Percentiles rank a stretch among this genome's conserved stretches.
These are phyloP conservation scores for Heterotis niloticus DNA, from an alignment of 2,113 vertebrate genomes.

Conservation along the genomic window DNA sequence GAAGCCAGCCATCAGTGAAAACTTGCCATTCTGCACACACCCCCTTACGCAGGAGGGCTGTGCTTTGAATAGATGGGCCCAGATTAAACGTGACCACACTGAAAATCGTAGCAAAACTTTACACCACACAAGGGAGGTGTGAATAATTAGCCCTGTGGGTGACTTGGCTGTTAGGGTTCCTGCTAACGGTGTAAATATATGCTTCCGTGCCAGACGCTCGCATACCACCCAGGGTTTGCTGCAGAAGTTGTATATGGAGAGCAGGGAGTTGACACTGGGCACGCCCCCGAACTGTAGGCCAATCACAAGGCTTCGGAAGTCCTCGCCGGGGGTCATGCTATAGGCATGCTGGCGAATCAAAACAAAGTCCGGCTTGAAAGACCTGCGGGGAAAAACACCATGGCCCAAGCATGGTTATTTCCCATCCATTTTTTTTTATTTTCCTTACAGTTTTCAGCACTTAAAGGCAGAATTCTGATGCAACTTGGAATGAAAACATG, in stretches of 20 bases:
- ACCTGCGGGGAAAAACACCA: conserved; percentile 56
- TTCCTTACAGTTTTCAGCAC: neutral
- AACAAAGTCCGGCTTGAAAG: conserved; percentile 89
- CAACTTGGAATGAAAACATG: too few relatives aligned
- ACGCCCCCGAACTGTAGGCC: conserved; percentile 86
- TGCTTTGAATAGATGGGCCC: conserved; percentile 1
- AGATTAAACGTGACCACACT: conserved; percentile 29
- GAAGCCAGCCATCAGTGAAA: conserved; percentile 37
- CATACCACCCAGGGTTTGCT: conserved; percentile 99
- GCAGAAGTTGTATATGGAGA: conserved; percentile 97
- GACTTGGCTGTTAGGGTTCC: conserved; percentile 41
- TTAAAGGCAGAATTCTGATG: too few relatives aligned
- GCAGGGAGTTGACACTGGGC: conserved; percentile 81
- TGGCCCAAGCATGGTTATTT: neutral
- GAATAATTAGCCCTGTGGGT: conserved; percentile 23
- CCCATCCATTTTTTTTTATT: neutral
- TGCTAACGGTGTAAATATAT: conserved; percentile 47
- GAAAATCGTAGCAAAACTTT: neutral
- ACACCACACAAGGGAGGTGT: conserved; percentile 5
- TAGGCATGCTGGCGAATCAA: conserved; percentile 89
- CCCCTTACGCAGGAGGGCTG: neutral
- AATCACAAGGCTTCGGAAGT: conserved; percentile 86
- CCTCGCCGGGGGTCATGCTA: conserved; percentile 90
- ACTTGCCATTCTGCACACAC: conserved; percentile 12
- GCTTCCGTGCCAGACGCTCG: neutral